A percentile compares a stretch with the other conserved stretches of the same genome.
Evolutionary conservation across 2,888 invertebrate species (phyloP).

Genomic region (Rhingia campestris): DNA sequence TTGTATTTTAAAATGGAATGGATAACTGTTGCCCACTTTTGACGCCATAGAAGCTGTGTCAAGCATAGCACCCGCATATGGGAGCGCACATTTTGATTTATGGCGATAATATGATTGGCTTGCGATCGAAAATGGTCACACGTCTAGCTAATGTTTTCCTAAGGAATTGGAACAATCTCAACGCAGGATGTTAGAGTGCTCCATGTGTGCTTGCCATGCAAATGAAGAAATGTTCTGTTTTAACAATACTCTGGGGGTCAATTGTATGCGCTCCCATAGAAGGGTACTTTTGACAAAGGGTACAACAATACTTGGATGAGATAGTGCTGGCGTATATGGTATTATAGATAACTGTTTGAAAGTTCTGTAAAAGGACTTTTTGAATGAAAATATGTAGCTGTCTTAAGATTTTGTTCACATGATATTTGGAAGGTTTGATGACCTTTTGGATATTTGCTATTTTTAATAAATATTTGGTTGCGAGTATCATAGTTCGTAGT

Average conservation of each 20-base stretch:
- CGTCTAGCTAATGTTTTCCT: slow-evolving; percentile 54
- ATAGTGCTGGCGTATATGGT: not conserved
- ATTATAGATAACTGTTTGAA: not conserved
- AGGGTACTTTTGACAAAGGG: not conserved
- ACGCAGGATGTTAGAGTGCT: not conserved
- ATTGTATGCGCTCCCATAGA: slow-evolving; percentile 22
- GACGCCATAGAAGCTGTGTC: slow-evolving; percentile 11
- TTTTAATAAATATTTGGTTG: not conserved
- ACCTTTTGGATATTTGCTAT: not conserved
- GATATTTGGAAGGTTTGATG: not conserved
- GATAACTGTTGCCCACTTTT: slow-evolving; percentile 47
- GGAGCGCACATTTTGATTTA: slow-evolving; percentile 65
- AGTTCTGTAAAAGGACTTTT: slow-evolving; percentile 5
- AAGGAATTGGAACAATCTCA: slow-evolving; percentile 56
- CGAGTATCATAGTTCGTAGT: too few relatives aligned
- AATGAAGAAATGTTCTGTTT: slow-evolving; percentile 32
- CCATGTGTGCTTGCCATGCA: slow-evolving; percentile 31
- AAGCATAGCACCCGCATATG: slow-evolving; percentile 70
- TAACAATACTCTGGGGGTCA: slow-evolving; percentile 54
- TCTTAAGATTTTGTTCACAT: not conserved
- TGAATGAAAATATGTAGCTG: not conserved
- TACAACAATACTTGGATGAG: not conserved
- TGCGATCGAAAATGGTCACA: slow-evolving; percentile 67
- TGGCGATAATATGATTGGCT: slow-evolving; percentile 71
- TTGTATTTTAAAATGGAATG: not conserved